A percentile compares a stretch with the other conserved stretches of the same genome.
Evolutionary conservation across 2,113 vertebrate species (phyloP).

Genomic region (Cyanistes caeruleus): DNA sequence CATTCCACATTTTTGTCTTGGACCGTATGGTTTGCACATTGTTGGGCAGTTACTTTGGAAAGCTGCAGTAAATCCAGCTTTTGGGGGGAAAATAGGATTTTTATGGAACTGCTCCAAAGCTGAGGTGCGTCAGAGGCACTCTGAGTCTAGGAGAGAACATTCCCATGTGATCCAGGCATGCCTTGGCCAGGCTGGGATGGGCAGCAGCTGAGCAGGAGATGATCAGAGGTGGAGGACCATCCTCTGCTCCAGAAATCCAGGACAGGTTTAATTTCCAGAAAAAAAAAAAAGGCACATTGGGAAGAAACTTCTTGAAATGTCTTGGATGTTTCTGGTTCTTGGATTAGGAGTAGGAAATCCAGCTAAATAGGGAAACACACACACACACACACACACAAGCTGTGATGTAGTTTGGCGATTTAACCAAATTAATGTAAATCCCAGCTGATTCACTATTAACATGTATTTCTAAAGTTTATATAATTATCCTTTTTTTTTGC

Average conservation of each 20-base stretch:
- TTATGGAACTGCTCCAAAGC: background rate
- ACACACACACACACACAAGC: background rate
- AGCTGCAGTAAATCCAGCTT: rapidly evolving
- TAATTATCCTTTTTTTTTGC: background rate
- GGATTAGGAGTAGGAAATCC: background rate
- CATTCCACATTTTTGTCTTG: background rate
- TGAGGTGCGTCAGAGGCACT: rapidly evolving
- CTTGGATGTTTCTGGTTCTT: background rate
- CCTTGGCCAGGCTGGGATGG: too few species aligned
- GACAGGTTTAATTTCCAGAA: background rate
- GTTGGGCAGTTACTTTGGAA: background rate
- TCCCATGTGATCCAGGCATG: background rate
- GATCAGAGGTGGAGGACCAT: background rate
- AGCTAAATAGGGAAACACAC: background rate
- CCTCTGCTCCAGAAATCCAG: background rate
- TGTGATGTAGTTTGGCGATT: background rate
- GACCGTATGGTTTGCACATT: background rate
- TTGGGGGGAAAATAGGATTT: background rate
- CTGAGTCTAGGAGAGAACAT: rapidly evolving
- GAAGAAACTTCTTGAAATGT: background rate
- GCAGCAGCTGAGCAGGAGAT: background rate
- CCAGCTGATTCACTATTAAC: background rate
- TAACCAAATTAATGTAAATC: background rate
- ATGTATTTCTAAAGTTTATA: background rate
- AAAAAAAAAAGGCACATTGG: background rate